These are phyloP conservation scores for Brotula barbata DNA, from an alignment of 2,797 vertebrate species.

Conservation along the genomic window DNA sequence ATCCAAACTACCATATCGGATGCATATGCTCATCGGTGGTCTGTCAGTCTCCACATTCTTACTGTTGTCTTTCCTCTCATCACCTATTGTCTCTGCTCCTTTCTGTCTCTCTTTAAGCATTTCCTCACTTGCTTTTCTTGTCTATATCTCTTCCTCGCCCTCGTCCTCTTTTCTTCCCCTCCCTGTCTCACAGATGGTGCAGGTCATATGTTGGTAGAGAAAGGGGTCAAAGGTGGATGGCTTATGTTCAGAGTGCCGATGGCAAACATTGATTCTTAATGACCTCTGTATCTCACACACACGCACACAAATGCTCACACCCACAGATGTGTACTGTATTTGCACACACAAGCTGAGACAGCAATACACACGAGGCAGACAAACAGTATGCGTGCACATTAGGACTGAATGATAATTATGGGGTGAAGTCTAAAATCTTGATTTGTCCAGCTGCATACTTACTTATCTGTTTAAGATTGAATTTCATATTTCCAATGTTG, in stretches of 20 bases:
- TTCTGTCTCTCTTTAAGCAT: not conserved
- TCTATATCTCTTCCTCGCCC: not conserved
- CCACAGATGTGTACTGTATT: slow-evolving; percentile 18
- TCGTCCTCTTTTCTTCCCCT: not conserved
- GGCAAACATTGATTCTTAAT: slow-evolving; percentile 56
- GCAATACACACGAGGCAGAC: not conserved
- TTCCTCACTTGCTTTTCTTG: not conserved
- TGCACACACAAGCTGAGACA: not conserved
- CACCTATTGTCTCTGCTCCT: not conserved
- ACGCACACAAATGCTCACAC: slow-evolving; percentile 44
- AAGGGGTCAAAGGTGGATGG: slow-evolving; percentile 58
- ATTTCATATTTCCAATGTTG: too few species aligned
- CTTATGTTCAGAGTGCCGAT: slow-evolving; percentile 55
- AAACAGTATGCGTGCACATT: not conserved
- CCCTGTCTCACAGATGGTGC: slow-evolving; percentile 57
- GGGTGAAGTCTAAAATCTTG: too few species aligned
- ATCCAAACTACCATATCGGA: slow-evolving; percentile 42
- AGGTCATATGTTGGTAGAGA: slow-evolving; percentile 48
- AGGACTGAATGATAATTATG: not conserved
- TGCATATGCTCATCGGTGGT: slow-evolving; percentile 53
- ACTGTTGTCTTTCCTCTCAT: slow-evolving; percentile 3
- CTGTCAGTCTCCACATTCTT: slow-evolving; percentile 32
- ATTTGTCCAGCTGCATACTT: too few species aligned
- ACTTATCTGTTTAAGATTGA: too few species aligned
- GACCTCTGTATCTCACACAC: slow-evolving; percentile 47